Evolutionary conservation across 1,140 invertebrate genomes (phyloP).

Genomic region (Bilobella aurantiaca): DNA sequence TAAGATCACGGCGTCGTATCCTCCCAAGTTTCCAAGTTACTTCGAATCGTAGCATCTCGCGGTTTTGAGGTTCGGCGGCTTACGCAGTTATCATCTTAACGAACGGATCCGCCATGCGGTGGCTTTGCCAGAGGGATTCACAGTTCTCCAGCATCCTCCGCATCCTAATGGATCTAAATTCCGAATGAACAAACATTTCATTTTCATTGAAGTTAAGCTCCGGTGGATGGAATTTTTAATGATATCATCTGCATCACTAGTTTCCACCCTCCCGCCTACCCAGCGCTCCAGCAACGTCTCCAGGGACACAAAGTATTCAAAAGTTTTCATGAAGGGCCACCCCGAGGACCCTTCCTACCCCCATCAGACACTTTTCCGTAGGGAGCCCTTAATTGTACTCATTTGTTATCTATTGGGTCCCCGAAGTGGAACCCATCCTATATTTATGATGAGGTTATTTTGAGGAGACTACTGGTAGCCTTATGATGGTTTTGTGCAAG

Average conservation of each 20-base stretch:
- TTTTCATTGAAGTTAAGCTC: conserved; percentile 31
- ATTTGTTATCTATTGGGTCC: background rate
- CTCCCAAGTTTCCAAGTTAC: no score
- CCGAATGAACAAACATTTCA: conserved; percentile 34
- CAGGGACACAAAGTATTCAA: background rate
- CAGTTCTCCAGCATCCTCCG: background rate
- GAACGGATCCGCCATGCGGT: no score
- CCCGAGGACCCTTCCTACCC: background rate
- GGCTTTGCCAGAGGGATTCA: no score
- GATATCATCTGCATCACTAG: conserved; percentile 27
- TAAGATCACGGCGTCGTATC: no score
- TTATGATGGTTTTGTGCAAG: no score
- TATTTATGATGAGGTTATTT: no score
- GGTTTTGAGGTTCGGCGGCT: no score
- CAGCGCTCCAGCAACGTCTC: background rate
- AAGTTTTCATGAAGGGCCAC: background rate
- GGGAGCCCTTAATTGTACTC: background rate
- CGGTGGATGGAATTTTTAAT: conserved; percentile 34
- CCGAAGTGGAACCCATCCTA: no score
- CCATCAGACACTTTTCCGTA: background rate
- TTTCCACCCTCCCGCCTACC: background rate
- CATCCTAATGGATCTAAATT: conserved; percentile 22
- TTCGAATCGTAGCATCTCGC: no score
- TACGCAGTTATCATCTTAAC: no score
- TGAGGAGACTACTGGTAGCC: no score